A percentile compares a stretch with the other conserved stretches of the same genome.
Evolutionary conservation across 2,888 invertebrate species (phyloP).

Genomic region (Merodon equestris): DNA sequence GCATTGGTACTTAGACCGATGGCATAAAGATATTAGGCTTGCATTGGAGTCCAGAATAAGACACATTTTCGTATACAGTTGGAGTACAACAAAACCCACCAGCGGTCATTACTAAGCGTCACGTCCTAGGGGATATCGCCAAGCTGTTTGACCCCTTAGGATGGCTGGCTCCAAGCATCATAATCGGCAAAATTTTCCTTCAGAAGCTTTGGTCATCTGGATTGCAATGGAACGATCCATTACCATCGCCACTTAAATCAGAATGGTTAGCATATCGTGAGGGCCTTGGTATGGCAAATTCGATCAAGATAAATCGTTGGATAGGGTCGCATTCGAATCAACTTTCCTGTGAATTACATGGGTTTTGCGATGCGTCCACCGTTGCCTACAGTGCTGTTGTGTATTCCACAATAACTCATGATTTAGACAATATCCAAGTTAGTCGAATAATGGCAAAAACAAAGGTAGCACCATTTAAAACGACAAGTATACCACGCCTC

Average conservation of each 20-base stretch:
- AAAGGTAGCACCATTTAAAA: neutral
- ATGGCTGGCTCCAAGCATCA: constrained; percentile 7
- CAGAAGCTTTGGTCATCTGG: constrained; percentile 12
- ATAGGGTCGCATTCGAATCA: constrained; percentile 2
- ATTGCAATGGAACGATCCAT: neutral
- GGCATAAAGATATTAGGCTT: constrained; percentile 2
- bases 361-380: constrained; percentile 9
- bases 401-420: constrained; percentile 1
- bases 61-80: constrained; percentile 7
- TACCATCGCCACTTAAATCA: constrained; percentile 1
- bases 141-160: constrained; percentile 6
- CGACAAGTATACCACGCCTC: neutral
- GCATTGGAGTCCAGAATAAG: constrained; percentile 1
- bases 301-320: neutral
- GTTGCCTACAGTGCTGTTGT: constrained; percentile 12
- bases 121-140: constrained; percentile 1
- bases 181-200: constrained; percentile 11
- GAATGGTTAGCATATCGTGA: constrained; percentile 1
- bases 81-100: constrained; percentile 4
- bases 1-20: neutral
- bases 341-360: constrained; percentile 5
- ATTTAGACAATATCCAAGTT: constrained; percentile 8
- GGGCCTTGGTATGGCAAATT: neutral
- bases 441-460: constrained; percentile 1
- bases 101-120: constrained; percentile 7